Base-by-base conservation (phyloP, 1,140 invertebrate species). In the Drosophila rhopaloa region DNA sequence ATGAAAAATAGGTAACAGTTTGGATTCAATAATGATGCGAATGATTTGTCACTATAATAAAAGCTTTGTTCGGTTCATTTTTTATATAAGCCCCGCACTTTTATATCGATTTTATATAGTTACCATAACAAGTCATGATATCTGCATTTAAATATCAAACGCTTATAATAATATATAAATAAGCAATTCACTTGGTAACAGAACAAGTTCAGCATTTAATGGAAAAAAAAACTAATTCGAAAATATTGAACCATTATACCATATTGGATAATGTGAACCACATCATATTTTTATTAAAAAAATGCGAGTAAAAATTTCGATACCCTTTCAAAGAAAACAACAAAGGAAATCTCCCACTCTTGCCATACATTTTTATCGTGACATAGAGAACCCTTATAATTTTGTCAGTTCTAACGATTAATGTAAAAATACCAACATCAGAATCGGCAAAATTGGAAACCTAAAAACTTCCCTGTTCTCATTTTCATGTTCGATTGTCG, bases 401-500 rank as follows among this genome's bases (percentile, higher is more conserved):
- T 37, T 44, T 13, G 24, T 16, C 13, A 29, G 10, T 13, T 57
- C n/a, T 13, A 57, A 16, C 16, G 40, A 27, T 29, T 11, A 27
- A 56, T 11, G 13, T 43, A 14, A 29, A 14, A 38, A 27, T 27
- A 44, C 14, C 8, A 16, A 16, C n/a, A 7, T 19, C 14, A 5
- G 5, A 11, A 47, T 32, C 10, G 43, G 8, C 48, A 51, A 35
- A 51, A 48, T 11, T 8, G 27, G 16, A 61, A 27, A 11, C 46
- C 27, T 11, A n/a, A 71, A 65, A 50, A 40, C 46, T 67, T 51
- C 53, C 72, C 43, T 63, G 46, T 14, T 57, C 44, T 55, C 32
- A 10, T 50, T 56, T 46, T 70, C 16, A 50, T 54, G 57, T 24
- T 46, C 27, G 27, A 48, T 56, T 56, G 43, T 41, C 47, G 47